These are phyloP conservation scores for Epirrhoe alternata DNA, from an alignment of 2,888 invertebrate genomes.

Conservation along the genomic window DNA sequence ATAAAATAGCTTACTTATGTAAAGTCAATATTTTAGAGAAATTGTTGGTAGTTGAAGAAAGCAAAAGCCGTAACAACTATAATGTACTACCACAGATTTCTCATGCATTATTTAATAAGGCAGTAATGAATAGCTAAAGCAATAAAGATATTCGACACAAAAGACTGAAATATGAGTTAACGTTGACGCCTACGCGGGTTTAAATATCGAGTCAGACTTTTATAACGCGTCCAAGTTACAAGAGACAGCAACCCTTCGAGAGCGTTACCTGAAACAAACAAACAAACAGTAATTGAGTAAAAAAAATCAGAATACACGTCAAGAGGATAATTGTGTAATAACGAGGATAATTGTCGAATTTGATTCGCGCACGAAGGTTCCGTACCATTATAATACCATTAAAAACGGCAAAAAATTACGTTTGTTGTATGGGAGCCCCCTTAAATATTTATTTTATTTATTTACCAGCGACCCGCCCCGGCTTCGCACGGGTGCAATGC, in stretches of 20 bases:
- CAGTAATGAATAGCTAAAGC: slow-evolving; percentile 59
- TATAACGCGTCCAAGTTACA: slow-evolving; percentile 41
- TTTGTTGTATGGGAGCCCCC: too few species aligned
- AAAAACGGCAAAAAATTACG: too few species aligned
- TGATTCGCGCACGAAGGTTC: too few species aligned
- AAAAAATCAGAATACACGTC: too few species aligned
- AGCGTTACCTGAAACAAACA: too few species aligned
- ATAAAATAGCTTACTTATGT: neutral
- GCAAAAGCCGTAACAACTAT: slow-evolving; percentile 4
- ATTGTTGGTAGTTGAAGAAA: neutral
- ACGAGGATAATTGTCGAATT: too few species aligned
- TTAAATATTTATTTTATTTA: too few species aligned
- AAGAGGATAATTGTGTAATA: too few species aligned
- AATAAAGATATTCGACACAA: slow-evolving; percentile 64
- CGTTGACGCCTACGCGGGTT: slow-evolving; percentile 60
- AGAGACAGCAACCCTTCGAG: slow-evolving; percentile 15
- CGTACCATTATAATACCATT: too few species aligned
- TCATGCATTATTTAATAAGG: slow-evolving; percentile 27
- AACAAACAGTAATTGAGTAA: too few species aligned
- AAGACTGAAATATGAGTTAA: slow-evolving; percentile 61
- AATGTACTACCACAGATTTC: slow-evolving; percentile 14
- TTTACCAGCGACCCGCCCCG: too few species aligned
- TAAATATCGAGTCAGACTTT: slow-evolving; percentile 54
- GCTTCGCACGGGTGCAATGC: too few species aligned
- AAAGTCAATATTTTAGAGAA: neutral